Base-by-base conservation (phyloP, 2,797 vertebrate genomes). In the Halcyon smyrnensis region DNA sequence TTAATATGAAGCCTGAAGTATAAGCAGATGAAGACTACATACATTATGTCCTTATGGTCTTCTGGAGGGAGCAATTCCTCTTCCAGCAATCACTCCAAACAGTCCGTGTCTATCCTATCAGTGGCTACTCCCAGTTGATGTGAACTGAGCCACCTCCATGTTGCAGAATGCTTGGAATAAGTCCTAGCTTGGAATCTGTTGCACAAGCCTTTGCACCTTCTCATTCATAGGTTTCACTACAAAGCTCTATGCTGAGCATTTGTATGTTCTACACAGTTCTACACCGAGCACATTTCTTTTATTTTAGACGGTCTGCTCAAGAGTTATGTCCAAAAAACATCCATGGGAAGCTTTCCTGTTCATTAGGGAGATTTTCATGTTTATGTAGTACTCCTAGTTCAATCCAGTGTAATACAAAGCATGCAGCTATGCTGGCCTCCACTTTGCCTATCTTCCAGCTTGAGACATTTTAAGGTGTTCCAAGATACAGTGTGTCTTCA, bases 371-470 rank as follows among this genome's bases (percentile, higher is more conserved):
- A 67, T 59, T 46, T 63, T 68, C 56, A 70, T 50, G 20, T 6
- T 34, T 81, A 14, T 32, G n/a, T 37, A 74, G 28, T 53, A 21
- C 27, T 78, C 10, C 4, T 39, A 24, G 14, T 62, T 81, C 19
- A 87, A 34, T 32, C 13, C 24, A 19, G 13, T 34, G 16, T 15
- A 63, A 41, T 7, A 45, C 16, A 87, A 78, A 71, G 1, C 19
- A 45, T 12, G 6, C 8, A 73, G 30, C 37, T 62, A 45, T 0
- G 0, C 6, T 74, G 41, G 46, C 20, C 30, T 89, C 43, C 14
- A 17, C 54, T 75, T 80, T 59, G 10, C 2, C 13, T 36, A 13
- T 25, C 39, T 67, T 89, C 84, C 62, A 73, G 8, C 17, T 70
- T 59, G 18, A 84, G 48, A 60, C 11, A 12, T 88, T 81, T 41